phyloP scores from a whole-genome alignment of 2,888 invertebrate species.

The Smittia sp. region DNA sequence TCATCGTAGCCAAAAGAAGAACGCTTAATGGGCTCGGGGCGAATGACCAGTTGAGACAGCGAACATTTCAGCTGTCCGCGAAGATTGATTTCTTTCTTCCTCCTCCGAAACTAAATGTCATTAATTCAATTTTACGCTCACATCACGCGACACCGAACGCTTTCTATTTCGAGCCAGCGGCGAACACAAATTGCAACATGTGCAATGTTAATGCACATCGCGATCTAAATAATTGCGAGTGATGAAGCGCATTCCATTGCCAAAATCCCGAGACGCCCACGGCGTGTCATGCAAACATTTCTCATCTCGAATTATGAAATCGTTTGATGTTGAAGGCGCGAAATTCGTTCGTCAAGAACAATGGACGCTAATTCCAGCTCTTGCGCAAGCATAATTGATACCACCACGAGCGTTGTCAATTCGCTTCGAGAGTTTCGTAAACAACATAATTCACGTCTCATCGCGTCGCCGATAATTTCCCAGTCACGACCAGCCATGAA shows the following conservation, averaged over 20 bases:
- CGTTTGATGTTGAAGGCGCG: background rate
- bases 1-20: background rate
- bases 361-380: background rate
- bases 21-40: background rate
- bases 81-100: background rate
- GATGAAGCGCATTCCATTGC: background rate
- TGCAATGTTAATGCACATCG: background rate
- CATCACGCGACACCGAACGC: background rate
- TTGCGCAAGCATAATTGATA: background rate
- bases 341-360: background rate
- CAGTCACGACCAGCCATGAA: background rate
- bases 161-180: background rate
- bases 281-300: background rate
- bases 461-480: background rate
- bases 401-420: background rate
- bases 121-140: background rate
- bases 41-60: background rate
- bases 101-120: too few species aligned
- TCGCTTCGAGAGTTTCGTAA: background rate
- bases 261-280: background rate
- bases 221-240: background rate
- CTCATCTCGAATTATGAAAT: background rate
- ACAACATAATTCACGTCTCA: slow-evolving; percentile 1
- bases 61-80: background rate
- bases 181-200: background rate